phyloP scores from a whole-genome alignment of 2,797 vertebrate genomes.

The Botia kubotai region DNA sequence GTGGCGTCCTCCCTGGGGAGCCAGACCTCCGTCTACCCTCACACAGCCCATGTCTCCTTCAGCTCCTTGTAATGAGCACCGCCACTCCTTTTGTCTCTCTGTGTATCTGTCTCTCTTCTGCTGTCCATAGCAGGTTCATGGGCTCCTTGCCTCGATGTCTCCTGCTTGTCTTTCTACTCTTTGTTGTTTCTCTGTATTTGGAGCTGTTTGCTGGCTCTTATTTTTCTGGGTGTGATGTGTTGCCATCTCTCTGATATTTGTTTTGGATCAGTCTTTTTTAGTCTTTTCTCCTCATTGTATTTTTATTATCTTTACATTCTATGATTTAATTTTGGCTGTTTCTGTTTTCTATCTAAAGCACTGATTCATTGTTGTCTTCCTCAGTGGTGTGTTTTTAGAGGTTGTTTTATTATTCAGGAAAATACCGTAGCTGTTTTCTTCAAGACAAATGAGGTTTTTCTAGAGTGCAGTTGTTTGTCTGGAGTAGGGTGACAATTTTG shows the following conservation, averaged over 20 bases:
- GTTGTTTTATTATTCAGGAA: slow-evolving; percentile 25
- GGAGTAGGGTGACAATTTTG: neutral
- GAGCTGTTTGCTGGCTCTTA: slow-evolving; percentile 24
- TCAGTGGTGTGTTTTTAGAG: neutral
- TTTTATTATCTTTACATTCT: slow-evolving; percentile 2
- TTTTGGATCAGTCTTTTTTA: neutral
- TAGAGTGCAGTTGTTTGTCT: neutral
- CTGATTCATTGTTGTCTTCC: neutral
- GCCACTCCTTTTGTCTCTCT: slow-evolving; percentile 48
- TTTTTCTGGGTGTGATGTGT: slow-evolving; percentile 26
- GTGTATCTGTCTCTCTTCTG: slow-evolving; percentile 25
- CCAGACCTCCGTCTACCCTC: slow-evolving; percentile 46
- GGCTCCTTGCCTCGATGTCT: slow-evolving; percentile 43
- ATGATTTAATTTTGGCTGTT: slow-evolving; percentile 6
- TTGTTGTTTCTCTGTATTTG: slow-evolving; percentile 16
- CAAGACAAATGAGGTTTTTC: slow-evolving; percentile 29
- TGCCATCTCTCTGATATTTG: neutral
- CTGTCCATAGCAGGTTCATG: slow-evolving; percentile 13
- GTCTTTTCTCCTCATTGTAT: slow-evolving; percentile 13
- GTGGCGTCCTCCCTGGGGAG: slow-evolving; percentile 53
- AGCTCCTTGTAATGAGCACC: slow-evolving; percentile 48
- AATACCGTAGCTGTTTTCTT: slow-evolving; percentile 23
- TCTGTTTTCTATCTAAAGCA: slow-evolving; percentile 1
- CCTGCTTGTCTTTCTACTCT: slow-evolving; percentile 3
- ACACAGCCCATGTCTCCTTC: slow-evolving; percentile 38